These are phyloP conservation scores for Esox niger DNA, from an alignment of 2,113 vertebrate species.

Conservation along the genomic window DNA sequence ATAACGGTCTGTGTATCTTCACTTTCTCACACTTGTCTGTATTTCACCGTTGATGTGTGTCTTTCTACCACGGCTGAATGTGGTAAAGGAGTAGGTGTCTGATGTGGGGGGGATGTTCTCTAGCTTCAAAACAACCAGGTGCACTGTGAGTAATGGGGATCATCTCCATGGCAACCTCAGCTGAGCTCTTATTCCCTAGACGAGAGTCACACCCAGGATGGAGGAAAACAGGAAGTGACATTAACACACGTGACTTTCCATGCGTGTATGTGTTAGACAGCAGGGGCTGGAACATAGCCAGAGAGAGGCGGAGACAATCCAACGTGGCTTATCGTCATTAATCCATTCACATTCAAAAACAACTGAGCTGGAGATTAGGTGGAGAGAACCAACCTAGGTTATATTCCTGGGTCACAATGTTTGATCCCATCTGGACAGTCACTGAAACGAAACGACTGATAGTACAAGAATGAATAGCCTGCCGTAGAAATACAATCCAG, in stretches of 20 bases:
- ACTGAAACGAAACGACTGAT: not conserved
- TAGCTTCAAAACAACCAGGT: constrained; percentile 50
- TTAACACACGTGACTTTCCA: not conserved
- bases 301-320: not conserved
- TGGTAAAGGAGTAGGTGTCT: constrained; percentile 22
- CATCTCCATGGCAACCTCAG: constrained; percentile 68
- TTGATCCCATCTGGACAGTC: constrained; percentile 14
- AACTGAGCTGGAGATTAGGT: not conserved
- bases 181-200: constrained; percentile 44
- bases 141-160: constrained; percentile 33
- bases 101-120: constrained; percentile 48
- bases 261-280: not conserved
- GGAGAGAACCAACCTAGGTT: constrained; percentile 7
- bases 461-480: constrained; percentile 7
- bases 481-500: constrained; percentile 15
- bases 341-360: not conserved
- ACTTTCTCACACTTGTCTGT: too few species aligned
- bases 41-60: not conserved
- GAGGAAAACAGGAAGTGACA: constrained; percentile 58
- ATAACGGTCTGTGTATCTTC: constrained; percentile 27
- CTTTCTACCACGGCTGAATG: not conserved
- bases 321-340: not conserved
- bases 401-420: constrained; percentile 9
- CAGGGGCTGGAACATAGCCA: not conserved
- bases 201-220: constrained; percentile 61